These are phyloP conservation scores for Vanessa tameamea DNA, from an alignment of 1,140 invertebrate genomes.

Conservation along the genomic window DNA sequence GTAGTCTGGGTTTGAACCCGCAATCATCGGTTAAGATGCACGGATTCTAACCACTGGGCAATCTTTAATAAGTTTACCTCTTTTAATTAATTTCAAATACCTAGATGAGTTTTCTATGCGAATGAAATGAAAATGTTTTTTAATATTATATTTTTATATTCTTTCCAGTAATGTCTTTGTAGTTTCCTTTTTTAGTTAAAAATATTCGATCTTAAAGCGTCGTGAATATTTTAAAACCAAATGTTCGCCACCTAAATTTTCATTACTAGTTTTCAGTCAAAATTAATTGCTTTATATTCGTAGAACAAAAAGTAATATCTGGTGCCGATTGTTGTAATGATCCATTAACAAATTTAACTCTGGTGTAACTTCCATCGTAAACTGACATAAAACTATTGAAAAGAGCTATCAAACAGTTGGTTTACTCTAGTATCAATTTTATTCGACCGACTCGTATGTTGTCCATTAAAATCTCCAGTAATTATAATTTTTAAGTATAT, in stretches of 20 bases:
- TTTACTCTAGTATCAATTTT: constrained; percentile 36
- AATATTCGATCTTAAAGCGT: constrained; percentile 2
- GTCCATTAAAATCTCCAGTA: not conserved
- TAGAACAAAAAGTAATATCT: constrained; percentile 7
- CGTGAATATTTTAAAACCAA: not conserved
- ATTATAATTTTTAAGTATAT: too few relatives aligned
- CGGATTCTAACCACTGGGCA: too few relatives aligned
- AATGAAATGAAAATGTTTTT: not conserved
- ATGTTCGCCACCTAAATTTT: constrained; percentile 19
- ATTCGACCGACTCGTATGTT: constrained; percentile 37
- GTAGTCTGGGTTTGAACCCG: too few relatives aligned
- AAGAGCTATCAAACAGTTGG: constrained; percentile 30
- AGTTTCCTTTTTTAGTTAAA: constrained; percentile 17
- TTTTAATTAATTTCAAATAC: too few relatives aligned
- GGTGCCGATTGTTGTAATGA: constrained; percentile 9
- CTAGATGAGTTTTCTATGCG: too few relatives aligned
- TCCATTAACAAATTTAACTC: constrained; percentile 33
- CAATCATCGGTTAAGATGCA: too few relatives aligned
- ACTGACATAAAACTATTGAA: constrained; percentile 32
- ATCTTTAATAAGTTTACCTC: too few relatives aligned
- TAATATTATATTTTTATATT: constrained; percentile 17
- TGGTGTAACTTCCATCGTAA: constrained; percentile 33
- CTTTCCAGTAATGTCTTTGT: constrained; percentile 14
- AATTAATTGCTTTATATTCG: constrained; percentile 7
- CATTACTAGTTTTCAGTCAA: constrained; percentile 16